phyloP scores from a whole-genome alignment of 2,797 vertebrate species.

The Parauchenoglanis punctatus region DNA sequence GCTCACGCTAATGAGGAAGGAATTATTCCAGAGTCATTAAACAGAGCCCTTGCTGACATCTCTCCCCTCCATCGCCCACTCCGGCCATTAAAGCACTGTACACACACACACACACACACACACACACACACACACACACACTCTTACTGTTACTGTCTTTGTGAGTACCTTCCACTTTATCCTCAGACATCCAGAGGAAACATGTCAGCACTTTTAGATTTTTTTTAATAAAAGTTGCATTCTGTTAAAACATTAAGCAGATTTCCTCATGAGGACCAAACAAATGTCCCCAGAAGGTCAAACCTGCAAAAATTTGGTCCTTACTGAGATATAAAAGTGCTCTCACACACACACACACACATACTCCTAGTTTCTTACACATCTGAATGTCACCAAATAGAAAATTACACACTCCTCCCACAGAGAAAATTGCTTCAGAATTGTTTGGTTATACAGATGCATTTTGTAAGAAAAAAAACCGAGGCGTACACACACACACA shows the following conservation, averaged over 20 bases:
- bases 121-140: slow-evolving; percentile 72
- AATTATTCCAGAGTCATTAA: slow-evolving; percentile 85
- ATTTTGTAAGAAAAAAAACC: slow-evolving; percentile 65
- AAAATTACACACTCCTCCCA: slow-evolving; percentile 87
- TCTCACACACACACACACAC: slow-evolving; percentile 69
- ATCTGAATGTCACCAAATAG: slow-evolving; percentile 86
- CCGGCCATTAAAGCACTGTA: slow-evolving; percentile 79
- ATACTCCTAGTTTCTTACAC: slow-evolving; percentile 81
- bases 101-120: slow-evolving; percentile 73
- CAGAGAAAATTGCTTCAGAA: slow-evolving; percentile 87
- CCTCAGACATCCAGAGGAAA: neutral
- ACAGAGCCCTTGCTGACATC: slow-evolving; percentile 78
- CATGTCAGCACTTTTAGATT: neutral
- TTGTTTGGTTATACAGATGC: slow-evolving; percentile 87
- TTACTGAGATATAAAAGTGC: slow-evolving; percentile 48
- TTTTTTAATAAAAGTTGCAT: neutral
- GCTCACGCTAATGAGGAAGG: slow-evolving; percentile 80
- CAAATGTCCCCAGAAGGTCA: neutral
- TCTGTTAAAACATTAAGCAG: neutral
- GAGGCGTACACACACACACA: slow-evolving; percentile 59
- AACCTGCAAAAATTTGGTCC: neutral
- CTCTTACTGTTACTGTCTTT: slow-evolving; percentile 71
- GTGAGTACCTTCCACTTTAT: neutral
- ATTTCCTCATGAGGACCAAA: neutral
- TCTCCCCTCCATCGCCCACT: slow-evolving; percentile 70